Base-by-base conservation (phyloP, 2,797 vertebrate genomes). In the Bradypodion pumilum region DNA sequence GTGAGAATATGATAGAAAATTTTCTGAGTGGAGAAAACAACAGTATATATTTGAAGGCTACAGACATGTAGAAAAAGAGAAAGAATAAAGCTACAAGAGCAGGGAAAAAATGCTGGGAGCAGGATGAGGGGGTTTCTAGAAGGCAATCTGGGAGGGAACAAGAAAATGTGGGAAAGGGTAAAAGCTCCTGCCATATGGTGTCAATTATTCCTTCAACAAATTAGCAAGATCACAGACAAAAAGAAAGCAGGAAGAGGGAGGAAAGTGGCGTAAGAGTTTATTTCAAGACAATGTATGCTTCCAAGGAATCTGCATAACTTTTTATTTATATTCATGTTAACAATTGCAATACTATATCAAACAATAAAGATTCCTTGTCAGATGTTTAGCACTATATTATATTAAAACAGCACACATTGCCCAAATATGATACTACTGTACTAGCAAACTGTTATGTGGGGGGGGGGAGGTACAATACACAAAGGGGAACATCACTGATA, bases 121-220 rank as follows among this genome's bases (percentile, higher is more conserved):
- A 23, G 73, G 23, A 40, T 15, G 72, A 85, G 86, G 35, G 65
- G 75, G 9, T 25, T 80, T 82, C 78, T 0, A 16, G 69, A 46
- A 75, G 32, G 7, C 27, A 66, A 19, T 73, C 59, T 78, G 68
- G 29, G 19, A 19, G 37, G 32, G 29, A 82, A 62, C 40, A 74
- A 25, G 42, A 35, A 80, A 72, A 79, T 2, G 42, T 69, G 2
- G 1, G 16, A 29, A 60, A 63, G 83, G 49, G n/a, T 23, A 12
- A 63, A 89, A 83, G 72, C 21, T 7, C 0, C 0, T 76, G 46
- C 74, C 84, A 83, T 62, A 78, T 23, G 35, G 81, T 66, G 35
- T 68, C 84, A 78, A 29, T 40, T 79, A 63, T 49, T 77, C 63
- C 79, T 82, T 87, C 52, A 73, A 69, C 7, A 83, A 88, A 82